Conservation (phyloP, 2,113 vertebrate species). For the Dromiciops gliroides region DNA sequence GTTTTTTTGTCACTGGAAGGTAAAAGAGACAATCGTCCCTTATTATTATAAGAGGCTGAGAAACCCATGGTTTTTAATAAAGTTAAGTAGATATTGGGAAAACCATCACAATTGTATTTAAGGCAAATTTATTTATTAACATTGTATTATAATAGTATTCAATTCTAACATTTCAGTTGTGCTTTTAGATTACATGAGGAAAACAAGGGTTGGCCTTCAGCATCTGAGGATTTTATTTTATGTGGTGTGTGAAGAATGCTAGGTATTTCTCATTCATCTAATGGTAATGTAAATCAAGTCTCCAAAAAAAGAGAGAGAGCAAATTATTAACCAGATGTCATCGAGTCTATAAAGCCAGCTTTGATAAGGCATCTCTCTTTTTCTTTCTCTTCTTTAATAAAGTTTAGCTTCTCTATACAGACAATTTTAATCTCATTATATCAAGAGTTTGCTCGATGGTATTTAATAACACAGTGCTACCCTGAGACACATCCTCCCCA, state of each 20-base stretch:
- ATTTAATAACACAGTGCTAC: conserved; percentile 77
- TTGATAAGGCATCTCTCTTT: conserved; percentile 71
- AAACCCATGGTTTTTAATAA: background rate
- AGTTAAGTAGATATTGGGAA: background rate
- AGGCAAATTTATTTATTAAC: conserved; percentile 53
- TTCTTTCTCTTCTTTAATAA: conserved; percentile 72
- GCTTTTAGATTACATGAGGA: background rate
- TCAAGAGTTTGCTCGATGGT: conserved; percentile 67
- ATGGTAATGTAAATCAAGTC: conserved; percentile 46
- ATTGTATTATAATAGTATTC: conserved; percentile 46
- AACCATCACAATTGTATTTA: background rate
- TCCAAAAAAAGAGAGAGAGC: conserved; percentile 55
- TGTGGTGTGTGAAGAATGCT: background rate
- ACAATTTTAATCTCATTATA: conserved; percentile 78
- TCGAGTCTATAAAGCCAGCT: conserved; percentile 56
- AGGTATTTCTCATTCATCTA: conserved; percentile 47
- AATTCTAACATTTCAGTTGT: conserved; percentile 29
- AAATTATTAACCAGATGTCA: conserved; percentile 67
- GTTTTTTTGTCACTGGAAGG: conserved; percentile 12
- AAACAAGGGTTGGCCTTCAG: background rate
- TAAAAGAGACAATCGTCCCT: background rate
- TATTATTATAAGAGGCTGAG: background rate
- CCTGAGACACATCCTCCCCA: conserved; percentile 62
- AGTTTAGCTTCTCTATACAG: conserved; percentile 70
- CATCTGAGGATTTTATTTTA: background rate